These are phyloP conservation scores for Microcaecilia unicolor DNA, from an alignment of 2,797 vertebrate species.

Conservation along the genomic window DNA sequence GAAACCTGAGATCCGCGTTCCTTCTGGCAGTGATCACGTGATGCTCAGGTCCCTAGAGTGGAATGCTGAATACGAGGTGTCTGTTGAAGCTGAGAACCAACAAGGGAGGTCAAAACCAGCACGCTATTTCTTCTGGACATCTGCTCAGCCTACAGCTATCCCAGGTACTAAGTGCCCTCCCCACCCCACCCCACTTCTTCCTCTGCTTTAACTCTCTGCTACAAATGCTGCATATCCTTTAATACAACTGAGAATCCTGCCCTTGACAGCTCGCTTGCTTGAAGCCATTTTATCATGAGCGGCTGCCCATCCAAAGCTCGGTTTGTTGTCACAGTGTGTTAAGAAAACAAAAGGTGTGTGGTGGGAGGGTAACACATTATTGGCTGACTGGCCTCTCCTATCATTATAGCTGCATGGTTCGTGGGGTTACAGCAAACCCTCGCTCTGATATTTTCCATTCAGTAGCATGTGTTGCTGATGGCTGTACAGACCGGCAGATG, in stretches of 20 bases:
- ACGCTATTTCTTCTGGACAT: slow-evolving; percentile 73
- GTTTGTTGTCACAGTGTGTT: slow-evolving; percentile 12
- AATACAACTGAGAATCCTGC: slow-evolving; percentile 43
- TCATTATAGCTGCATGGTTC: no score
- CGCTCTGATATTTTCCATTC: no score
- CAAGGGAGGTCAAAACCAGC: slow-evolving; percentile 86
- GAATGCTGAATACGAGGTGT: slow-evolving; percentile 85
- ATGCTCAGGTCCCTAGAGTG: slow-evolving; percentile 79
- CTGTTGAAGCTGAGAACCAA: slow-evolving; percentile 84
- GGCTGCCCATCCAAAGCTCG: slow-evolving; percentile 42
- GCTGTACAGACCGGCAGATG: no score
- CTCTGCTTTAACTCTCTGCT: slow-evolving; percentile 50
- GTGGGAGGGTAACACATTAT: no score
- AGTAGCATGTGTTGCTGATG: no score
- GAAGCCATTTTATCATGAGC: slow-evolving; percentile 39
- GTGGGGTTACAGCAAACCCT: no score
- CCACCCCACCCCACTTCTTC: background rate
- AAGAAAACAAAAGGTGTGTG: no score
- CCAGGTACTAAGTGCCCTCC: slow-evolving; percentile 70
- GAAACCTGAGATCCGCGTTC: slow-evolving; percentile 81
- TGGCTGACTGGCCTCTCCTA: no score
- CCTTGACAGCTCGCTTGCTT: slow-evolving; percentile 57
- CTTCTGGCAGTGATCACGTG: slow-evolving; percentile 69
- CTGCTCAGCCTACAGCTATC: slow-evolving; percentile 75
- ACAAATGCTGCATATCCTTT: slow-evolving; percentile 38